Base-by-base conservation (phyloP, 2,113 vertebrate genomes). In the Epinephelus fuscoguttatus region DNA sequence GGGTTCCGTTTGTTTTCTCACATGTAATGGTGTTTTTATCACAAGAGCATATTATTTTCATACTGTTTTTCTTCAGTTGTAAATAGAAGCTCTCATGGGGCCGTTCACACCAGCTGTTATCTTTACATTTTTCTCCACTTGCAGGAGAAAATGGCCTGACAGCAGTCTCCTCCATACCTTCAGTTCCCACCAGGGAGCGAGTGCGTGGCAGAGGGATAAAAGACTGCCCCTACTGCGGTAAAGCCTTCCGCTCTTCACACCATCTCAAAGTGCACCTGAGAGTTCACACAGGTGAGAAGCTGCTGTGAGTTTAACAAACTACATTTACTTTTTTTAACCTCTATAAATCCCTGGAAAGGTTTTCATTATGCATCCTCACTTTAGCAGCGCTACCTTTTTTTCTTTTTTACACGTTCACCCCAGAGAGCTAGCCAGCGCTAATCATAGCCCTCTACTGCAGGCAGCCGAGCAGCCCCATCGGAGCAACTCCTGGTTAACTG, bases 231-330 rank as follows among this genome's bases (percentile, higher is more conserved):
- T 98, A 97, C 95, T 98, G 97, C 50, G 97, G 97, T 69, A 98
- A 98, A 93, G 96, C 96, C 66, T 98, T 98, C 94, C 96, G 97
- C 77, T 98, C 97, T 45, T 97, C 97, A 33, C 97, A 98, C 90
- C 97, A 98, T 88, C 96, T 98, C 83, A 98, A 98, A 94, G 97
- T 98, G 88, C 97, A 98, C 87, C 95, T 98, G 57, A 95, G 97
- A 72, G 97, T 98, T 80, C 97, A 98, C 94, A 98, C 97, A 96
- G 97, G 97, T 98, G 92, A 95, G 95, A 80, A 70, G 49, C 72
- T 72, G 70, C 74, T 89, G 71, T 47, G 80, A 75, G 81, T 88
- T 88, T 79, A 84, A 86, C 60, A 88, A 90, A 83, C 70, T 61
- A 66, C 69, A 6, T 67, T 57, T 74, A 59, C 67, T 78, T 84